These are phyloP conservation scores for Phaenicophaeus curvirostris DNA, from an alignment of 2,797 vertebrate genomes.

Conservation along the genomic window DNA sequence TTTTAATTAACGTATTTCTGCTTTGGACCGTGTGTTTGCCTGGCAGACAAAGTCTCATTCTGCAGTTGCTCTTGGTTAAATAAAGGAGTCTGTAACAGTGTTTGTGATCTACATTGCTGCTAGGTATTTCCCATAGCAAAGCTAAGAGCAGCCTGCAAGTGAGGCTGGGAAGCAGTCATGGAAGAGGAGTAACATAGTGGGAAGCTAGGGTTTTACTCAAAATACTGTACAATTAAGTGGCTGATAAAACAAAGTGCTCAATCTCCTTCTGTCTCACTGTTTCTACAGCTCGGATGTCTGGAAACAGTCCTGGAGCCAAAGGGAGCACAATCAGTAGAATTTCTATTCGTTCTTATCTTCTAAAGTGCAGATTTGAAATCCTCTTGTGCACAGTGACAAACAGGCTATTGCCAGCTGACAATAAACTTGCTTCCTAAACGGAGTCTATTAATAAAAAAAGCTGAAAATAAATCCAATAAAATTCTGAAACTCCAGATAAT, in stretches of 20 bases:
- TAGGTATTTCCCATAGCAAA: not conserved
- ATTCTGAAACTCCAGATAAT: slow-evolving; percentile 31
- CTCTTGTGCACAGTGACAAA: slow-evolving; percentile 16
- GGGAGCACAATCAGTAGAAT: slow-evolving; percentile 11
- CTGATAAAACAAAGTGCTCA: not conserved
- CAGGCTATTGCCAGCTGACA: not conserved
- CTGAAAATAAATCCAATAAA: slow-evolving; percentile 12
- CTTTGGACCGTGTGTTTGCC: slow-evolving; percentile 6
- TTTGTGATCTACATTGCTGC: not conserved
- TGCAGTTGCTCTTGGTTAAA: slow-evolving; percentile 12
- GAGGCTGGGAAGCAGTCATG: not conserved
- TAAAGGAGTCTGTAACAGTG: not conserved
- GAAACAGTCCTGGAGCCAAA: not conserved
- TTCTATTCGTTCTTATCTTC: slow-evolving; percentile 65
- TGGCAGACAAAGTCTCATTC: not conserved
- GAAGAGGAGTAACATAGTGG: not conserved
- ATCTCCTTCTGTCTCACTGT: not conserved
- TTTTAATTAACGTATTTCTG: slow-evolving; percentile 62
- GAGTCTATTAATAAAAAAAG: slow-evolving; percentile 42
- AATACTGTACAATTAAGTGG: not conserved
- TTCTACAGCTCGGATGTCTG: slow-evolving; percentile 9
- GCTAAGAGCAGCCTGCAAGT: not conserved
- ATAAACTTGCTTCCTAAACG: slow-evolving; percentile 13
- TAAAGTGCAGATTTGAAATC: slow-evolving; percentile 63
- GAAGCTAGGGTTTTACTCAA: not conserved